A percentile compares a stretch with the other conserved stretches of the same genome.
phyloP scores from a whole-genome alignment of 2,888 invertebrate genomes.

The Pollenia labialis region DNA sequence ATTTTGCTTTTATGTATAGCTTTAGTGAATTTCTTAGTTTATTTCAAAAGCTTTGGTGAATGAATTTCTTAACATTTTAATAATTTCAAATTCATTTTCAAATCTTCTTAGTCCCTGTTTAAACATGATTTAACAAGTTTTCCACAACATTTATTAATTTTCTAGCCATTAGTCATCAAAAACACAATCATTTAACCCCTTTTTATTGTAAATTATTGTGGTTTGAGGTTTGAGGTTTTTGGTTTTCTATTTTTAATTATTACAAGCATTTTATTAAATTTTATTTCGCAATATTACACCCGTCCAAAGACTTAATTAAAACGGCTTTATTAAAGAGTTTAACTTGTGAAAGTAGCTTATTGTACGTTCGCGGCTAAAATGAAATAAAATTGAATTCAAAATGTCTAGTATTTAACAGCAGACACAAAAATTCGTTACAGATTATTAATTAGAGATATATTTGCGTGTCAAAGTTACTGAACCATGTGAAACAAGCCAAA shows the following conservation, averaged over 20 bases:
- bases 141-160: conserved; percentile 58
- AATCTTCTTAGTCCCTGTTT: not conserved
- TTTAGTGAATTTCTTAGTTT: too few relatives aligned
- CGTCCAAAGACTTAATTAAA: conserved; percentile 81
- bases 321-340: conserved; percentile 81
- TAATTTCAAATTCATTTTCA: not conserved
- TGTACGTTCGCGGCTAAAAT: conserved; percentile 74
- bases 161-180: not conserved
- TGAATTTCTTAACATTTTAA: too few relatives aligned
- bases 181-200: conserved; percentile 30
- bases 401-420: conserved; percentile 64
- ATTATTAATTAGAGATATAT: conserved; percentile 82
- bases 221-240: not conserved
- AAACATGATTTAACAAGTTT: conserved; percentile 61
- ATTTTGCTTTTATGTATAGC: too few relatives aligned
- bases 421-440: conserved; percentile 77
- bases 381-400: conserved; percentile 54
- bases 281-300: conserved; percentile 60
- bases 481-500: conserved; percentile 51
- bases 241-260: conserved; percentile 32
- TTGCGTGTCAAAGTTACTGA: conserved; percentile 73
- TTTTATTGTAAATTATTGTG: not conserved
- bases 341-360: conserved; percentile 80
- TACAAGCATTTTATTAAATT: conserved; percentile 55
- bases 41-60: too few relatives aligned